Conservation (phyloP, 1,140 invertebrate genomes). For the Octopus bimaculoides region DNA sequence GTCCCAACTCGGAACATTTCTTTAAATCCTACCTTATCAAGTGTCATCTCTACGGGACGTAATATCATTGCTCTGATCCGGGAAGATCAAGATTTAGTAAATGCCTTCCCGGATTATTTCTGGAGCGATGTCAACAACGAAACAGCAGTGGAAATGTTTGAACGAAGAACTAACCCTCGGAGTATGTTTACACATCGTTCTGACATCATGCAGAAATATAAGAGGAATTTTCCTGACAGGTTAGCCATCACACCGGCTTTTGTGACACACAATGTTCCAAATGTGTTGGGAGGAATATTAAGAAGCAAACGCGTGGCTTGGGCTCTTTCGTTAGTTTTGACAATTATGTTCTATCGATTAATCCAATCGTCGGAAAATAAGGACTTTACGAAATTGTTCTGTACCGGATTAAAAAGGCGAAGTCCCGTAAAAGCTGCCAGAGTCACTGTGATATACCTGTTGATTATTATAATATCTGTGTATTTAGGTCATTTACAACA, state of each 20-base stretch:
- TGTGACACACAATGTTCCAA: neutral
- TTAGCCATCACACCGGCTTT: conserved; percentile 1
- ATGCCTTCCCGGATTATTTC: conserved; percentile 11
- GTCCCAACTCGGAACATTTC: neutral
- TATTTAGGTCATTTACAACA: neutral
- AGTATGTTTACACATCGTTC: conserved; percentile 8
- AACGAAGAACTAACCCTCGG: neutral
- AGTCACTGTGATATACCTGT: neutral
- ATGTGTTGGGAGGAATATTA: neutral
- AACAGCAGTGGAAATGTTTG: neutral
- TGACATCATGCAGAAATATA: neutral
- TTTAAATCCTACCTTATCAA: neutral
- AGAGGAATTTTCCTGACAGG: neutral
- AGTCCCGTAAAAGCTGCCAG: neutral
- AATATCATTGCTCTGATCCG: neutral
- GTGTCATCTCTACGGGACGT: neutral
- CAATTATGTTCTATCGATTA: neutral
- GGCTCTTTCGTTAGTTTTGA: neutral
- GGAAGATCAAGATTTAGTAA: conserved; percentile 1
- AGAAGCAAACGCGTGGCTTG: neutral
- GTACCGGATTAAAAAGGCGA: neutral
- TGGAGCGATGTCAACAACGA: conserved; percentile 12
- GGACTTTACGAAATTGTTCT: neutral
- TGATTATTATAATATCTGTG: neutral
- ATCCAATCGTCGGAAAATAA: neutral